Conservation (phyloP, 2,888 invertebrate species). For the Mesorhabditis sp. region DNA sequence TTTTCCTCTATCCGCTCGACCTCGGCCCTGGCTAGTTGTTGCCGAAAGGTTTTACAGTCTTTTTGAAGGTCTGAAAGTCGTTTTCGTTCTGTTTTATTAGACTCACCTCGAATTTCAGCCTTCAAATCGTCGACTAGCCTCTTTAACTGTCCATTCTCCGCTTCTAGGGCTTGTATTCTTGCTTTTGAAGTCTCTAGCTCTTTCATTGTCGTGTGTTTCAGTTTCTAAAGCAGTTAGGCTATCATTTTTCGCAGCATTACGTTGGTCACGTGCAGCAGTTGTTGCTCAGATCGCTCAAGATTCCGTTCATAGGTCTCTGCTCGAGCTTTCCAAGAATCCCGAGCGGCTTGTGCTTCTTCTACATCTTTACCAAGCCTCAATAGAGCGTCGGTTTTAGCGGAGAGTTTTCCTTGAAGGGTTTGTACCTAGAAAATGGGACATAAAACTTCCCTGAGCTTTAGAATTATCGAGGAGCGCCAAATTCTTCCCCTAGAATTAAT, state of each 20-base stretch:
- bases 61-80: slow-evolving; percentile 27
- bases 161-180: background rate
- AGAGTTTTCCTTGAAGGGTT: slow-evolving; percentile 27
- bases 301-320: slow-evolving; percentile 29
- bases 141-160: background rate
- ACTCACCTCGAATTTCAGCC: slow-evolving; percentile 8
- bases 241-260: slow-evolving; percentile 8
- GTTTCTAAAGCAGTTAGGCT: background rate
- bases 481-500: no score
- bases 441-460: no score
- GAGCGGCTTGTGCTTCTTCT: slow-evolving; percentile 24
- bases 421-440: slow-evolving; percentile 17
- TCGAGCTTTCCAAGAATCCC: slow-evolving; percentile 18
- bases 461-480: no score
- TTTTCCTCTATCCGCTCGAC: slow-evolving; percentile 9
- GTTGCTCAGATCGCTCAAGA: slow-evolving; percentile 26
- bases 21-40: slow-evolving; percentile 36
- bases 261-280: slow-evolving; percentile 17
- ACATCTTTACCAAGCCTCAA: slow-evolving; percentile 37
- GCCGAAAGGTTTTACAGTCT: slow-evolving; percentile 40
- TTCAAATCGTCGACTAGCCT: background rate
- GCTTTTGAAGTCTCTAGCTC: background rate
- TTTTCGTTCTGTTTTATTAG: background rate
- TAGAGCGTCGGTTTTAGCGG: slow-evolving; percentile 37
- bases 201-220: background rate